Evolutionary conservation across 2,797 vertebrate species (phyloP).

Genomic region (Spondyliosoma cantharus): DNA sequence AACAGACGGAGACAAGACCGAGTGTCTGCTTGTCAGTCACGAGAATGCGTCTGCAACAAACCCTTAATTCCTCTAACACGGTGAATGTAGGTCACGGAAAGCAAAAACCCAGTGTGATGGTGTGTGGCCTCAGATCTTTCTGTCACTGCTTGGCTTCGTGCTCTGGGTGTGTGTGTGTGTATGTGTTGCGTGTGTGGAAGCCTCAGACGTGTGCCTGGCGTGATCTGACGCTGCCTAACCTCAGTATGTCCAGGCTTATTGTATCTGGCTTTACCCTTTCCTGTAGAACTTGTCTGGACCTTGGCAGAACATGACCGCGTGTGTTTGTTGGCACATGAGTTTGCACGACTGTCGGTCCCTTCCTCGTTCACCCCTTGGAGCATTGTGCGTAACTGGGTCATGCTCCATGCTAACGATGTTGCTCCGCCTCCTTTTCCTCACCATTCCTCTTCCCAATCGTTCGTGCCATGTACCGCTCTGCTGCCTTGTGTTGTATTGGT

Average conservation of each 20-base stretch:
- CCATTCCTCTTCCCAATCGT: conserved; percentile 28
- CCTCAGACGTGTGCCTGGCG: conserved; percentile 31
- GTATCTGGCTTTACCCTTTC: conserved; percentile 19
- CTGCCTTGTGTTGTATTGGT: conserved; percentile 48
- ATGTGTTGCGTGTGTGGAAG: conserved; percentile 13
- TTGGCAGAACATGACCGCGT: conserved; percentile 20
- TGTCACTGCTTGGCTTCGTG: conserved; percentile 21
- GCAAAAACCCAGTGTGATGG: conserved; percentile 29
- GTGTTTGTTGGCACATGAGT: conserved; percentile 24
- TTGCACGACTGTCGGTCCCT: conserved; percentile 26
- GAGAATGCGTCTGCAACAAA: conserved; percentile 36
- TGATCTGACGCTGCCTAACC: conserved; percentile 8
- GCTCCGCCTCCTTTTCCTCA: conserved; percentile 51
- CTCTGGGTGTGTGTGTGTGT: background rate
- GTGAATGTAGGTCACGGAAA: conserved; percentile 68
- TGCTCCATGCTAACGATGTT: conserved; percentile 49
- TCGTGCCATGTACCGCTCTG: conserved; percentile 47
- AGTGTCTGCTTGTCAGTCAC: conserved; percentile 38
- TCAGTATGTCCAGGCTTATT: conserved; percentile 35
- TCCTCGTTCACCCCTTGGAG: conserved; percentile 49
- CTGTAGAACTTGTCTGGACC: conserved; percentile 30
- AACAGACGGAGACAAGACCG: conserved; percentile 13
- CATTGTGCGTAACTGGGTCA: conserved; percentile 82
- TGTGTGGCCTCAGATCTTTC: conserved; percentile 54
- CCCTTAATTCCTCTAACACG: conserved; percentile 48